Evolutionary conservation across 2,888 invertebrate species (phyloP).

Genomic region (Hartigia nigra): DNA sequence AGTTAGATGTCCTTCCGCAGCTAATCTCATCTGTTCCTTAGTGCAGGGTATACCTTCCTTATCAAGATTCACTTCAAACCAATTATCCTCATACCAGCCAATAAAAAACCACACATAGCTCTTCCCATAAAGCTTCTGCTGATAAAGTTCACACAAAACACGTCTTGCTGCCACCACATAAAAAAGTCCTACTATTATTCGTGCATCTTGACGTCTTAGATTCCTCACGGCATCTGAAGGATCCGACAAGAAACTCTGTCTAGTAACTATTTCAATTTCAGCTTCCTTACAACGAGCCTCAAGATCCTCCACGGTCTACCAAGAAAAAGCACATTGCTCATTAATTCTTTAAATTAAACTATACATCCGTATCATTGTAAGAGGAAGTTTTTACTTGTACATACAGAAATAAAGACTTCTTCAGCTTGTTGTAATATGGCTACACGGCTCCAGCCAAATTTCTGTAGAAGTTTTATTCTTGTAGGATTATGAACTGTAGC

Average conservation of each 20-base stretch:
- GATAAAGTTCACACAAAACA: conserved; percentile 97
- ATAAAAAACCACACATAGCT: conserved; percentile 99
- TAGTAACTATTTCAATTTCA: conserved; percentile 94
- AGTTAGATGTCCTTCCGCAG: conserved; percentile 97
- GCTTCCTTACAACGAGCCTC: conserved; percentile 93
- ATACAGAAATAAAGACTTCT: conserved; percentile 95
- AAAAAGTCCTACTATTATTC: conserved; percentile 98
- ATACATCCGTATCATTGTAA: background rate
- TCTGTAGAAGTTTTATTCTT: conserved; percentile 94
- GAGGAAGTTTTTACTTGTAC: conserved; percentile 41
- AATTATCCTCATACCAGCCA: conserved; percentile 99
- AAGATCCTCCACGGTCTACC: conserved; percentile 95
- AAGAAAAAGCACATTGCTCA: conserved; percentile 40
- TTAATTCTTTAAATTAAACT: background rate
- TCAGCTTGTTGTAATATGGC: conserved; percentile 98
- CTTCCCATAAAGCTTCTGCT: conserved; percentile 92
- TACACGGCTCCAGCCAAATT: conserved; percentile 96
- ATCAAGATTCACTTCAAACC: conserved; percentile 92
- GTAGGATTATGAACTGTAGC: conserved; percentile 99
- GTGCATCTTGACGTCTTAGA: conserved; percentile 93
- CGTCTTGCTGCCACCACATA: conserved; percentile 97
- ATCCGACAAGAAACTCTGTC: conserved; percentile 97
- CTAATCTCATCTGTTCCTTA: conserved; percentile 90
- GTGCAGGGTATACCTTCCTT: conserved; percentile 93
- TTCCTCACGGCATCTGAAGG: conserved; percentile 97